Percentiles rank a stretch among this genome's conserved stretches.
These are phyloP conservation scores for Anthonomus grandis DNA, from an alignment of 1,140 invertebrate species.

Conservation along the genomic window DNA sequence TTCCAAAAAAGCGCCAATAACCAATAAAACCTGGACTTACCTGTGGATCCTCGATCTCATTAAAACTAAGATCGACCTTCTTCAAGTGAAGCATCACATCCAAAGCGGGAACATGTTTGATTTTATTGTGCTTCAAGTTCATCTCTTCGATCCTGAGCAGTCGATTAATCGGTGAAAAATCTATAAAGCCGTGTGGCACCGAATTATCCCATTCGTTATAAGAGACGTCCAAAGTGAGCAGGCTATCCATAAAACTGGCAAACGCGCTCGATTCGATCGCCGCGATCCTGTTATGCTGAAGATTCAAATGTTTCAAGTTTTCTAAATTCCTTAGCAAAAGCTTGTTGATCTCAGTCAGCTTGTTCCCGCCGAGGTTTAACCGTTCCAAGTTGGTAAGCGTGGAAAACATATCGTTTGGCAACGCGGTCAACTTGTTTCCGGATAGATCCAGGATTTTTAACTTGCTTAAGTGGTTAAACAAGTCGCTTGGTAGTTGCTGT, in stretches of 20 bases:
- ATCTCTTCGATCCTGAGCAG: constrained; percentile 7
- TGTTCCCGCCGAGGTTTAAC: constrained; percentile 5
- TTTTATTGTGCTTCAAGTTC: constrained; percentile 14
- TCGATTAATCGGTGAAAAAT: constrained; percentile 8
- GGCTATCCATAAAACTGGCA: not conserved
- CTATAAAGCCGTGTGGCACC: not conserved
- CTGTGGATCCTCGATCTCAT: constrained; percentile 8
- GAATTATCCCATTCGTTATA: constrained; percentile 19
- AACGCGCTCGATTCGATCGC: constrained; percentile 5
- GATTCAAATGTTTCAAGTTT: constrained; percentile 1
- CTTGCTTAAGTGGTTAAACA: constrained; percentile 4
- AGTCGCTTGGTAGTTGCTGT: not conserved
- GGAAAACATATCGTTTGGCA: not conserved
- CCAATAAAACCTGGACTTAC: constrained; percentile 13
- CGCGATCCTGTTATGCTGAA: constrained; percentile 3
- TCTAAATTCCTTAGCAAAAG: not conserved
- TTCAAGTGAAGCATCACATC: not conserved
- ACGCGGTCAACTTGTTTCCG: not conserved
- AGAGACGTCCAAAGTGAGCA: constrained; percentile 12
- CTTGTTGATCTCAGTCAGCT: not conserved
- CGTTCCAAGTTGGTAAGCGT: constrained; percentile 2
- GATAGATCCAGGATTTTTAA: constrained; percentile 13
- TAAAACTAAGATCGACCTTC: constrained; percentile 21
- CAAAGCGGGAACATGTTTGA: not conserved
- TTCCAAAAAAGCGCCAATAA: not conserved